phyloP scores from a whole-genome alignment of 30 jellyfish, hydroid and myxozoan species.

The Clytia hemisphaerica region DNA sequence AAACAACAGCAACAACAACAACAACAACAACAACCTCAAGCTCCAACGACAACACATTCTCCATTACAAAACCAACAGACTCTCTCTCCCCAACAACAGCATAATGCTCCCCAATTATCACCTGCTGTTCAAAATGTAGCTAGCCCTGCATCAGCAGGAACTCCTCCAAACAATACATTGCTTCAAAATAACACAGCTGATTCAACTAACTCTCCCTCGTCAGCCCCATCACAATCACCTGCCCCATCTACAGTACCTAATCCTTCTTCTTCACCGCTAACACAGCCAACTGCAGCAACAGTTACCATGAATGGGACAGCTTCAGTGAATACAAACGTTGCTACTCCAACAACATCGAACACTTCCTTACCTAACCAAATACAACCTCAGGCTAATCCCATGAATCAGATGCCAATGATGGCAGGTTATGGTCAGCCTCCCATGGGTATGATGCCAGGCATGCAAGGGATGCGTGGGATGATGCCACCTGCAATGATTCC shows the following conservation, averaged over 20 bases:
- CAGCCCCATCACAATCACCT: too few relatives aligned
- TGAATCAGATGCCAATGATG: too few relatives aligned
- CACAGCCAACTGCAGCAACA: too few relatives aligned
- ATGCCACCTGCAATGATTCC: conserved; percentile 28
- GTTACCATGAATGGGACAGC: too few relatives aligned
- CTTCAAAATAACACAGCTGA: too few relatives aligned
- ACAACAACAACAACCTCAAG: conserved; percentile 18
- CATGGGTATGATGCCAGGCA: conserved; percentile 2
- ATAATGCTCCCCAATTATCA: neutral
- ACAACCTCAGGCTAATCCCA: too few relatives aligned
- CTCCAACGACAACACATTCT: neutral
- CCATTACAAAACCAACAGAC: conserved; percentile 31
- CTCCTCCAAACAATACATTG: conserved; percentile 14
- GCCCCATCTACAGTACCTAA: too few relatives aligned
- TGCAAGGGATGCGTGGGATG: neutral
- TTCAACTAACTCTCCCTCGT: too few relatives aligned
- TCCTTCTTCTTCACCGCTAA: too few relatives aligned
- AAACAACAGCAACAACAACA: conserved; percentile 48
- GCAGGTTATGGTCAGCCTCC: neutral
- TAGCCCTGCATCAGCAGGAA: neutral
- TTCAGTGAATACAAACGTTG: too few relatives aligned
- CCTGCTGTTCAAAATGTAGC: neutral
- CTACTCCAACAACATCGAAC: too few relatives aligned
- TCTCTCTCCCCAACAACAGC: conserved; percentile 3
- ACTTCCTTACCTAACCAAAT: too few relatives aligned